Percentiles rank a stretch among this genome's conserved stretches.
These are phyloP conservation scores for Aythya fuligula DNA, from an alignment of 2,797 vertebrate genomes.

Conservation along the genomic window DNA sequence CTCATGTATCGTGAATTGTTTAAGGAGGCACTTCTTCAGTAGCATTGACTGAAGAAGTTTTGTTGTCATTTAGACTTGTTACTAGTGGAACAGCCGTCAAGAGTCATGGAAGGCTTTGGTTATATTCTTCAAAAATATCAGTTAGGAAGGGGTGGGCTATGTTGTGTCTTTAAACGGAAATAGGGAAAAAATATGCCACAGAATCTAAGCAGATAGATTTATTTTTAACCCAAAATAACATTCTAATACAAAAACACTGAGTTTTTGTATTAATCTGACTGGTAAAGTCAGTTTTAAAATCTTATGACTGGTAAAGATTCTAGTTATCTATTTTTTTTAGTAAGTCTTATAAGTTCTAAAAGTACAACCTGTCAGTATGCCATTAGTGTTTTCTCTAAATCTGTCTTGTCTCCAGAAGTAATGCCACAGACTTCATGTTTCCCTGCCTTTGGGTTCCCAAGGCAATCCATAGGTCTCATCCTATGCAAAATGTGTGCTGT, in stretches of 20 bases:
- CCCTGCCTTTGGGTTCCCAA: not conserved
- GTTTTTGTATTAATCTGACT: not conserved
- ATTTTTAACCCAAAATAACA: constrained; percentile 42
- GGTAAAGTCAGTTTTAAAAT: too few relatives aligned
- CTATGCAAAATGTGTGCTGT: not conserved
- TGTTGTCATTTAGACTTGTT: constrained; percentile 56
- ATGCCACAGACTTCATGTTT: not conserved
- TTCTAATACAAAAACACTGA: not conserved
- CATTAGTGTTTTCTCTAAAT: not conserved
- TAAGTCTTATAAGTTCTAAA: not conserved
- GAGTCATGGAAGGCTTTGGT: constrained; percentile 51
- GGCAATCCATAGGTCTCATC: not conserved
- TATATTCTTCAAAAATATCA: constrained; percentile 41
- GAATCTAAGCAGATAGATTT: constrained; percentile 31
- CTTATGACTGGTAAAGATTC: not conserved
- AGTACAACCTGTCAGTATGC: constrained; percentile 1
- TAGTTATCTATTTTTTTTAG: not conserved
- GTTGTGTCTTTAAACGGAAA: constrained; percentile 55
- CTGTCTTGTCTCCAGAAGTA: not conserved
- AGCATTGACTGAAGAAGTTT: constrained; percentile 50
- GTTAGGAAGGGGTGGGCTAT: constrained; percentile 33
- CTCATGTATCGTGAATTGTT: constrained; percentile 8
- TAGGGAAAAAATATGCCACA: constrained; percentile 8
- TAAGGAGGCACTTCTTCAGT: not conserved
- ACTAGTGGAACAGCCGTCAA: constrained; percentile 40